Base-by-base conservation (phyloP, 2,888 invertebrate species). In the Antitype chi region DNA sequence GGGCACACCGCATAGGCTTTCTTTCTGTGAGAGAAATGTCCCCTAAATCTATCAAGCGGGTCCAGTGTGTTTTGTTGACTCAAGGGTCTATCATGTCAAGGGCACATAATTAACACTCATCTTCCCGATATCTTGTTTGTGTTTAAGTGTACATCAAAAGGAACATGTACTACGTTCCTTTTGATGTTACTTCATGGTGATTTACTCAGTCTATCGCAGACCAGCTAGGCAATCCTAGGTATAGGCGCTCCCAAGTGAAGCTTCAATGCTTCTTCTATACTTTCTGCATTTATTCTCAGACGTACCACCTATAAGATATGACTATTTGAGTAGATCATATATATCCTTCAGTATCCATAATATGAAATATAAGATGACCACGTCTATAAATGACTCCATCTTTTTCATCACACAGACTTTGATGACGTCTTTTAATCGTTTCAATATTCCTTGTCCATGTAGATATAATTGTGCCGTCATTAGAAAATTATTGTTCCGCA, bases 401-500 rank as follows among this genome's bases (percentile, higher is more conserved):
- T 3, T 32, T 70, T 25, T n/a, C 28, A 60, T n/a, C 5, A 43
- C 23, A n/a, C 6, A 17, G 3, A 55, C 47, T 49, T 25, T 8
- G 13, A 75, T 63, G 62, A 60, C 23, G 49, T 28, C 17, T n/a
- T n/a, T 9, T 17, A 32, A 38, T 78, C 8, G 55, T 78, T 68
- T 55, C 4, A 53, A 32, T 67, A 62, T 47, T 17, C 23, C 23
- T n/a, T n/a, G n/a, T 63, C n/a, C 23, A 15, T 53, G 28, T 17
- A 49, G 15, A 17, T 32, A 47, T 59, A 74, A 62, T 53, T 68
- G 38, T 68, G 47, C 11, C 23, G 38, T 52, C 55, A 53, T 76
- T 60, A 82, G 32, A 80, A 78, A 59, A 59, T 59, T 60, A 67
- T 55, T 66, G 43, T 72, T 15, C 52, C 43, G n/a, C 15, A 38